phyloP scores from a whole-genome alignment of 2,888 invertebrate genomes.

The Cerastis leucographa region DNA sequence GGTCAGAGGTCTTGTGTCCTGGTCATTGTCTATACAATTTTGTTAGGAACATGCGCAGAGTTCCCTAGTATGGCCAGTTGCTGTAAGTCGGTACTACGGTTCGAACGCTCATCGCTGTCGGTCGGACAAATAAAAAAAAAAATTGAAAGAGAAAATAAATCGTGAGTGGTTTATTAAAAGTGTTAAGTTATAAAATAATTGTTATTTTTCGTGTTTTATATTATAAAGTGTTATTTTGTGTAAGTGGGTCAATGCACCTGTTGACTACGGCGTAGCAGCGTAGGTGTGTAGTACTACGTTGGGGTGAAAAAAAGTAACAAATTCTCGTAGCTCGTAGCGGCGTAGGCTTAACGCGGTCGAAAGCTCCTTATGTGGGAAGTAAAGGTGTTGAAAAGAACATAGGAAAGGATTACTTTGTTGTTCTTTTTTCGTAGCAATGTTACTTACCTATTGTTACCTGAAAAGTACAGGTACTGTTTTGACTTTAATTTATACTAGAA shows the following conservation, averaged over 20 bases:
- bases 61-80: constrained; percentile 73
- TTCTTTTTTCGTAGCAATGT: neutral
- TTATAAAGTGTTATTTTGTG: constrained; percentile 37
- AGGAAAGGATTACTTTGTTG: neutral
- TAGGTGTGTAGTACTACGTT: constrained; percentile 68
- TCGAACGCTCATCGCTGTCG: constrained; percentile 72
- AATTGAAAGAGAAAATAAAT: constrained; percentile 18
- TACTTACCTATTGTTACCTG: neutral
- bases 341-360: constrained; percentile 22
- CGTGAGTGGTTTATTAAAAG: constrained; percentile 41
- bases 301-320: constrained; percentile 41
- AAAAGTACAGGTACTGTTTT: neutral
- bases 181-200: constrained; percentile 9
- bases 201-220: constrained; percentile 13
- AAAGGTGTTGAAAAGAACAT: neutral
- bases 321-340: constrained; percentile 42
- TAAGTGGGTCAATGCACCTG: constrained; percentile 74
- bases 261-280: constrained; percentile 74
- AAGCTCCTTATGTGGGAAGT: constrained; percentile 6
- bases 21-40: constrained; percentile 75
- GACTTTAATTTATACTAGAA: neutral
- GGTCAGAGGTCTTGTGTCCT: constrained; percentile 71
- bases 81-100: constrained; percentile 71
- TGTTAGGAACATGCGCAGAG: constrained; percentile 82
- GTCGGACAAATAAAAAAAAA: constrained; percentile 36